Base-by-base conservation (phyloP, 2,888 invertebrate species). In the Pammene aurita region DNA sequence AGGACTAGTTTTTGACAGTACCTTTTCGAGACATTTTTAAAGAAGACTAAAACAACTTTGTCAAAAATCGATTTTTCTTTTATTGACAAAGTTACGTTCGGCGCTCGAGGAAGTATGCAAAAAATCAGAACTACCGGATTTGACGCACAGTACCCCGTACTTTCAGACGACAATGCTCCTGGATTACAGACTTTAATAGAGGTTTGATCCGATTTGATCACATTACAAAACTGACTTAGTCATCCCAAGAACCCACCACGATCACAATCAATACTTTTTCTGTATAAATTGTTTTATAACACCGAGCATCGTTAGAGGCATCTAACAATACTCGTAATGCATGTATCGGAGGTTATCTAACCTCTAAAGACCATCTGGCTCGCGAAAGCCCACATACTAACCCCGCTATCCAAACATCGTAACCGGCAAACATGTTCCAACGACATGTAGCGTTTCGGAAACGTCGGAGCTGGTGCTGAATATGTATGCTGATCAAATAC, bases 281-380 rank as follows among this genome's bases (percentile, higher is more conserved):
- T 13, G 42, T 18, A 16, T 41, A 50, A 67, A 63, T 46, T 54
- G 46, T 60, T 60, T 60, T 54, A 35, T 63, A 63, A 18, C 52
- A 52, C 5, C 13, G 50, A 26, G 35, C 63, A 46, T 57, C 56
- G 68, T 48, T 68, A 50, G 58, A 52, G 44, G 44, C 38, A 63
- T 68, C 63, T 63, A 64, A 68, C 68, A 64, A 64, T 64, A 68
- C 63, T 46, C 16, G 63, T 64, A 68, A 68, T 68, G 57, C 56
- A 68, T 46, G 63, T 68, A 71, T 69, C 66, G 72, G 72, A 76
- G 76, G 75, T 74, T 70, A 77, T 62, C 73, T 66, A 69, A 46
- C 61, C 66, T 67, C 67, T 71, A 61, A 74, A 82, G 78, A 80
- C 81, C 82, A 83, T 82, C 80, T 84, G 83, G 80, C 79, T 77